phyloP scores from a whole-genome alignment of 2,888 invertebrate species.

The Rhimphoctona megacephalus region DNA sequence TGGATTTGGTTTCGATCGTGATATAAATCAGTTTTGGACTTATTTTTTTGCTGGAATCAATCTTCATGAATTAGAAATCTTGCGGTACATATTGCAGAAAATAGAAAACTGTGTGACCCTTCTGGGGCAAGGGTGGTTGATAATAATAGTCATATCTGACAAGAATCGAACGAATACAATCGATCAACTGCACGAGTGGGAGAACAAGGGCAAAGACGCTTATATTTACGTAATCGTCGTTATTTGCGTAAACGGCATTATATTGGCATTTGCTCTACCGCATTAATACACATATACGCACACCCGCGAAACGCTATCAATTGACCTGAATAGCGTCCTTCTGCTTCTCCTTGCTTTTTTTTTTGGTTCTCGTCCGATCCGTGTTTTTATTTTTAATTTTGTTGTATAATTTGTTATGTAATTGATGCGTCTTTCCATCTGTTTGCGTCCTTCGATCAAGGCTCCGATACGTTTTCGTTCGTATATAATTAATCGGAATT shows the following conservation, averaged over 20 bases:
- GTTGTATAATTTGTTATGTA: conserved; percentile 29
- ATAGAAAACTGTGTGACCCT: conserved; percentile 36
- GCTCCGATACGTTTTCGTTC: conserved; percentile 38
- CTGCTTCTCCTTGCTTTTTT: conserved; percentile 52
- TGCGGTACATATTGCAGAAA: neutral
- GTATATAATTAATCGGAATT: conserved; percentile 26
- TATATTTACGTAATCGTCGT: conserved; percentile 64
- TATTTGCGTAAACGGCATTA: too few species aligned
- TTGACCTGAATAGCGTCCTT: conserved; percentile 66
- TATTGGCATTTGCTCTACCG: conserved; percentile 56
- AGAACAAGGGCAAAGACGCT: conserved; percentile 66
- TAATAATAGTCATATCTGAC: conserved; percentile 40
- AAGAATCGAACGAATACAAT: conserved; percentile 59
- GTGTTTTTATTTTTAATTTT: conserved; percentile 27
- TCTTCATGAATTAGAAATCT: neutral
- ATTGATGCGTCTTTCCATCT: conserved; percentile 37
- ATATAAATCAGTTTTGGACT: neutral
- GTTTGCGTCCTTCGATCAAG: conserved; percentile 53
- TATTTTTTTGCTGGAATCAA: neutral
- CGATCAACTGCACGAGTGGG: conserved; percentile 60
- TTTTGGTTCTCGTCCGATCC: conserved; percentile 26
- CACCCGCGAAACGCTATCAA: conserved; percentile 54
- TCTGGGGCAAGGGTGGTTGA: conserved; percentile 10
- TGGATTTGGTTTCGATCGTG: neutral
- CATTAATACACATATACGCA: conserved; percentile 15